Conservation (phyloP, 2,113 vertebrate genomes). For the Gymnocephalus cernua region DNA sequence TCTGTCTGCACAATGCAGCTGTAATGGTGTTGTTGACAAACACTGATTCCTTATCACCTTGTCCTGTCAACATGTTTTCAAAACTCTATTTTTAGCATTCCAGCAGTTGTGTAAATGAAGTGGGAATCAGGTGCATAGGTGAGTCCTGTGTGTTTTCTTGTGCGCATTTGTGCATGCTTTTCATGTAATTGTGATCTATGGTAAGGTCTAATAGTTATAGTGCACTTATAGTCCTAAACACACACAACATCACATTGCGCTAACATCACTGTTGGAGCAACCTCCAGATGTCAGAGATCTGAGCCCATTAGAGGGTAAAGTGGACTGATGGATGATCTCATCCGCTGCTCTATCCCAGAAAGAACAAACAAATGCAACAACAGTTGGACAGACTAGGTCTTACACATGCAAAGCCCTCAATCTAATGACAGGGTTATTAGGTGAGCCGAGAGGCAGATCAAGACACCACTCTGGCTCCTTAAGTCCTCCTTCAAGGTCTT, state of each 20-base stretch:
- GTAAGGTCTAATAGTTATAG: background rate
- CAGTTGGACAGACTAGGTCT: constrained; percentile 38
- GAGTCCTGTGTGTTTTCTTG: background rate
- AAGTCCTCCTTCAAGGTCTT: constrained; percentile 72
- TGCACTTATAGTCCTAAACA: background rate
- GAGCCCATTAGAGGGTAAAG: constrained; percentile 67
- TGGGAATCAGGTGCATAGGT: constrained; percentile 3
- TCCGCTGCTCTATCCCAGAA: constrained; percentile 46
- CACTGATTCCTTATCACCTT: constrained; percentile 20
- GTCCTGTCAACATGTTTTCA: constrained; percentile 21
- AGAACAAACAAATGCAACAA: constrained; percentile 71
- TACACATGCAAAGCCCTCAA: constrained; percentile 62
- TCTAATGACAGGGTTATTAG: constrained; percentile 77
- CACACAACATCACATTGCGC: background rate
- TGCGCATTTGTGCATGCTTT: background rate
- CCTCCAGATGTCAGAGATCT: constrained; percentile 71
- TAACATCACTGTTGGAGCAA: constrained; percentile 28
- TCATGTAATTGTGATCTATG: background rate
- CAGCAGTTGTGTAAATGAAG: constrained; percentile 1
- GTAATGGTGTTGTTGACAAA: constrained; percentile 23
- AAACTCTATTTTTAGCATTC: constrained; percentile 15
- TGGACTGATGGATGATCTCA: constrained; percentile 75
- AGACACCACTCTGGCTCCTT: constrained; percentile 61
- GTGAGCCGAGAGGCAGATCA: constrained; percentile 74
- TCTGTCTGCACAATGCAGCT: constrained; percentile 1